These are phyloP conservation scores for Clunio marinus DNA, from an alignment of 2,888 invertebrate species.

Conservation along the genomic window DNA sequence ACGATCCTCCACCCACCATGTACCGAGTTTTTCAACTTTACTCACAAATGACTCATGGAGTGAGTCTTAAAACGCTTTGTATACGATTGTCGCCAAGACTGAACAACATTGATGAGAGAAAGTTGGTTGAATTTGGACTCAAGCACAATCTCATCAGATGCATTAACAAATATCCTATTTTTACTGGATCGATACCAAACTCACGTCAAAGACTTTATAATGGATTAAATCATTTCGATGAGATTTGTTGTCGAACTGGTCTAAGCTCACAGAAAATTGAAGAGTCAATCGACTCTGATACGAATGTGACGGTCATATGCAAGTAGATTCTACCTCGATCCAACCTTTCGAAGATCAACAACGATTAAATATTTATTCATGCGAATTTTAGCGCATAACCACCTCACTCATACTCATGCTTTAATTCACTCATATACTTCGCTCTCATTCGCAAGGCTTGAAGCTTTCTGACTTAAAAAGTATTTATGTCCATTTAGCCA, in stretches of 20 bases:
- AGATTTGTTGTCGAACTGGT: slow-evolving; percentile 82
- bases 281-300: slow-evolving; percentile 77
- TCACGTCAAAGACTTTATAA: slow-evolving; percentile 66
- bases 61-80: slow-evolving; percentile 66
- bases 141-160: slow-evolving; percentile 59
- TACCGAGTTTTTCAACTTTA: slow-evolving; percentile 55
- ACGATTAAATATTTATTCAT: too few species aligned
- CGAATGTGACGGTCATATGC: slow-evolving; percentile 75
- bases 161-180: slow-evolving; percentile 56
- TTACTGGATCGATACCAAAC: slow-evolving; percentile 51
- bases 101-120: slow-evolving; percentile 52
- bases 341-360: too few species aligned
- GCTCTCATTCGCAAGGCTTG: too few species aligned
- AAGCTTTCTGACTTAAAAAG: too few species aligned
- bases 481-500: too few species aligned
- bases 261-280: slow-evolving; percentile 71
- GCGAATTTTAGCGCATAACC: too few species aligned
- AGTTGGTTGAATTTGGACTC: slow-evolving; percentile 57
- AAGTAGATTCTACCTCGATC: slow-evolving; percentile 57
- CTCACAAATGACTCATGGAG: slow-evolving; percentile 65
- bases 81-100: slow-evolving; percentile 61
- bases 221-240: slow-evolving; percentile 77
- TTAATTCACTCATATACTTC: too few species aligned
- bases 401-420: too few species aligned
- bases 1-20: slow-evolving; percentile 46